Evolutionary conservation across 2,888 invertebrate species (phyloP).

Genomic region (Pachycephus smyrnensis): DNA sequence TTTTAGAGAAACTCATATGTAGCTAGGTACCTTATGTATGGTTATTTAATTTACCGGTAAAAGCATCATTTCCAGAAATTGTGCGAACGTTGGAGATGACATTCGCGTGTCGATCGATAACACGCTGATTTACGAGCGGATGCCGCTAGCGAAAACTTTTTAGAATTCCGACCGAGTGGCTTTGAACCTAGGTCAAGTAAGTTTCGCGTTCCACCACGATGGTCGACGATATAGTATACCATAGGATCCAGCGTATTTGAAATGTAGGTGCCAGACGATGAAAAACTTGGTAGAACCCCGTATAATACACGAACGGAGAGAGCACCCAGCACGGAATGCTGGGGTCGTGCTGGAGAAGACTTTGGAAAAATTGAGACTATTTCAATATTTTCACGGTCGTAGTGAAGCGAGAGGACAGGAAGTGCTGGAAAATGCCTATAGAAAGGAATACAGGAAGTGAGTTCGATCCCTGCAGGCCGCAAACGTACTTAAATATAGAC

Average conservation of each 20-base stretch:
- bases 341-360: background rate
- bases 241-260: background rate
- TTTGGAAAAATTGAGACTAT: background rate
- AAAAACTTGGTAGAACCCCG: background rate
- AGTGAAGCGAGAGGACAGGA: background rate
- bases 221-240: constrained; percentile 11
- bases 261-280: background rate
- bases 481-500: background rate
- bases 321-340: background rate
- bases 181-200: constrained; percentile 45
- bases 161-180: constrained; percentile 39
- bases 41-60: background rate
- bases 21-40: too few species aligned
- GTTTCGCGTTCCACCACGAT: constrained; percentile 15
- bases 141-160: constrained; percentile 30
- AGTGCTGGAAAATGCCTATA: background rate
- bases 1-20: too few species aligned
- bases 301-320: background rate
- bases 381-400: background rate
- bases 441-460: background rate
- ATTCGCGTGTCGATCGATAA: background rate
- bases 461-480: background rate
- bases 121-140: constrained; percentile 44
- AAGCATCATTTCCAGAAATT: background rate
- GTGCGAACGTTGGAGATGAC: background rate